A percentile compares a stretch with the other conserved stretches of the same genome.
Evolutionary conservation across 2,113 vertebrate genomes (phyloP).

Genomic region (Hymenochirus boettgeri): DNA sequence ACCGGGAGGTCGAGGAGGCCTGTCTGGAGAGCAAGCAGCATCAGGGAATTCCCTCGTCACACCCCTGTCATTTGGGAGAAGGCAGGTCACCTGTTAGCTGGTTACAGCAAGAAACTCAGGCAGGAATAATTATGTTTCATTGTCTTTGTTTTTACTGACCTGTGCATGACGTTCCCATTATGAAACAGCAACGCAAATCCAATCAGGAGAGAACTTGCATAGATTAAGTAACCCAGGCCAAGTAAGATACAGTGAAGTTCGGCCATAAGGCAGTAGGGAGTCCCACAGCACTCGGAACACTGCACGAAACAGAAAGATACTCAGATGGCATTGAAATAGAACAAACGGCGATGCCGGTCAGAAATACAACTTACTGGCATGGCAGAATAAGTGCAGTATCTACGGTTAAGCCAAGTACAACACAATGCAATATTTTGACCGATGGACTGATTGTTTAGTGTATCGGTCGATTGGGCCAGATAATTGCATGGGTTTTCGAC

Average conservation of each 20-base stretch:
- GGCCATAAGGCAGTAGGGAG: conserved; percentile 74
- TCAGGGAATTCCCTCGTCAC: conserved; percentile 75
- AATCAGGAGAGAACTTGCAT: conserved; percentile 77
- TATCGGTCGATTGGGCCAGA: too few species aligned
- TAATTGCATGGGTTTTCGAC: too few species aligned
- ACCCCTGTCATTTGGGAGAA: conserved; percentile 57
- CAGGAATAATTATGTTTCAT: too few species aligned
- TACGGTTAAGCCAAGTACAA: too few species aligned
- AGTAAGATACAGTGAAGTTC: conserved; percentile 78
- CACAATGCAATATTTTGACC: too few species aligned
- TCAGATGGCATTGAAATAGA: neutral
- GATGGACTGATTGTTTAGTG: too few species aligned
- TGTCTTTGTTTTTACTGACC: too few species aligned
- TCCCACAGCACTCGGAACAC: conserved; percentile 77
- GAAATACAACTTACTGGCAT: too few species aligned
- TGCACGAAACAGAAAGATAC: conserved; percentile 39
- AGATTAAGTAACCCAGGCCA: conserved; percentile 77
- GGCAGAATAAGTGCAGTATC: too few species aligned
- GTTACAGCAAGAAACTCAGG: too few species aligned
- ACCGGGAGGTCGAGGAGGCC: conserved; percentile 76
- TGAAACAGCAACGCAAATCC: conserved; percentile 69
- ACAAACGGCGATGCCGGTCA: too few species aligned
- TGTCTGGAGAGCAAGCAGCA: conserved; percentile 80
- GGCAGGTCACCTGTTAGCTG: too few species aligned
- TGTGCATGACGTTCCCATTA: conserved; percentile 80